phyloP scores from a whole-genome alignment of 2,113 vertebrate genomes.

The Rallus limicola region DNA sequence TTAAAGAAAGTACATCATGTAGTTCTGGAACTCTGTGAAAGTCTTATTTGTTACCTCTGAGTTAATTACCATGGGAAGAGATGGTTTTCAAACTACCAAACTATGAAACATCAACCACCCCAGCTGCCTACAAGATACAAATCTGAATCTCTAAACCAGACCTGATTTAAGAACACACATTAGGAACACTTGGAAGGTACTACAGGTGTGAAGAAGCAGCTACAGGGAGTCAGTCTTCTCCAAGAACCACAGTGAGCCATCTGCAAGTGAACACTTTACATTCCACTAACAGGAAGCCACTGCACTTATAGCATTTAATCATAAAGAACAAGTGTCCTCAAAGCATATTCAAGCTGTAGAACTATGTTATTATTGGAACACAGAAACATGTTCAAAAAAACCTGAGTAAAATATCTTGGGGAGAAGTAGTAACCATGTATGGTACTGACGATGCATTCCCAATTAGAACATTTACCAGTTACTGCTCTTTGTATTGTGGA shows the following conservation, averaged over 20 bases:
- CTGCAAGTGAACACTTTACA: background rate
- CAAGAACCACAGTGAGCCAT: background rate
- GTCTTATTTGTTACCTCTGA: background rate
- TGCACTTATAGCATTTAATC: background rate
- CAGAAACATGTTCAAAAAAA: background rate
- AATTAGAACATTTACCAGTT: background rate
- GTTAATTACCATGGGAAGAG: background rate
- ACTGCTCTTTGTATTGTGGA: background rate
- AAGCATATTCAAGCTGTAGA: background rate
- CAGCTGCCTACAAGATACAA: background rate
- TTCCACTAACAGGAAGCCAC: background rate
- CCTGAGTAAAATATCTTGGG: background rate
- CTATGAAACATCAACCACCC: background rate
- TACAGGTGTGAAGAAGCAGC: background rate
- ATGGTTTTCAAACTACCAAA: background rate
- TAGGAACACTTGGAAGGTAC: background rate
- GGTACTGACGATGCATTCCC: background rate
- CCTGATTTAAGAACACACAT: background rate
- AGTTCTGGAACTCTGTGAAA: background rate
- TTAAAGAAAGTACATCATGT: background rate
- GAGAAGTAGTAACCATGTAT: background rate
- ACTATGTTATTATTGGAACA: background rate
- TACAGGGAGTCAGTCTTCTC: background rate
- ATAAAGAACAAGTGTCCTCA: background rate
- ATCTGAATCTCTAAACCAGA: background rate